Conservation (phyloP, 2,113 vertebrate genomes). For the Lepidothrix coronata region DNA sequence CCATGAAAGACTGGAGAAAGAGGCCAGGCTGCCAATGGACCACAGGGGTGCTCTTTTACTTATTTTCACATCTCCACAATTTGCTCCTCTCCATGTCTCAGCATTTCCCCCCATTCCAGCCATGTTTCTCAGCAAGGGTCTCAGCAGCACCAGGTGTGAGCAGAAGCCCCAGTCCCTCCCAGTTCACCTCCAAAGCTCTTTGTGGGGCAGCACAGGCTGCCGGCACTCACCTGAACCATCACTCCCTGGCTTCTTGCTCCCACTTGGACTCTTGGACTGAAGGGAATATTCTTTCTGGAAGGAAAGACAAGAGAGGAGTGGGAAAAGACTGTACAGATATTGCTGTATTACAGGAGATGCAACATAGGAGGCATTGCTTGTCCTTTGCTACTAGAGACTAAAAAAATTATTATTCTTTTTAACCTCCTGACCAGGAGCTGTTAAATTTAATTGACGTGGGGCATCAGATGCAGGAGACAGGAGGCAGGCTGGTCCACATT, state of each 20-base stretch:
- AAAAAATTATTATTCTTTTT: not conserved
- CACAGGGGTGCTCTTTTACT: not conserved
- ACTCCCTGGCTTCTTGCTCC: slow-evolving; percentile 66
- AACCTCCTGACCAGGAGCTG: not conserved
- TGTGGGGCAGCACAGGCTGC: not conserved
- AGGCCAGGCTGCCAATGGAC: fast-evolving
- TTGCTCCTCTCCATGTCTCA: not conserved
- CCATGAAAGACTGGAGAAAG: not conserved
- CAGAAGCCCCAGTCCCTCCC: not conserved
- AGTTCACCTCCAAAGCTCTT: not conserved
- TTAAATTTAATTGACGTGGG: not conserved
- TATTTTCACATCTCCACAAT: not conserved
- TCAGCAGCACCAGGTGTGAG: not conserved
- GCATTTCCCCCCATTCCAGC: not conserved
- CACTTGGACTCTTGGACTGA: slow-evolving; percentile 57
- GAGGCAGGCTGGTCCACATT: not conserved
- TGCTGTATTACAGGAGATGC: not conserved
- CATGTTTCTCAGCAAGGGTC: not conserved
- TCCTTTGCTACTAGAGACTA: not conserved
- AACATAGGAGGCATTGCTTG: fast-evolving
- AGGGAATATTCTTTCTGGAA: slow-evolving; percentile 81
- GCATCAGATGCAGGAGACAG: not conserved
- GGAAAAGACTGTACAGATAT: not conserved
- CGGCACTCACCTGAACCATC: slow-evolving; percentile 73
- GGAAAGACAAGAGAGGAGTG: slow-evolving; percentile 29